Evolutionary conservation across 1,140 invertebrate genomes (phyloP).

Genomic region (Heliconius hermathena): DNA sequence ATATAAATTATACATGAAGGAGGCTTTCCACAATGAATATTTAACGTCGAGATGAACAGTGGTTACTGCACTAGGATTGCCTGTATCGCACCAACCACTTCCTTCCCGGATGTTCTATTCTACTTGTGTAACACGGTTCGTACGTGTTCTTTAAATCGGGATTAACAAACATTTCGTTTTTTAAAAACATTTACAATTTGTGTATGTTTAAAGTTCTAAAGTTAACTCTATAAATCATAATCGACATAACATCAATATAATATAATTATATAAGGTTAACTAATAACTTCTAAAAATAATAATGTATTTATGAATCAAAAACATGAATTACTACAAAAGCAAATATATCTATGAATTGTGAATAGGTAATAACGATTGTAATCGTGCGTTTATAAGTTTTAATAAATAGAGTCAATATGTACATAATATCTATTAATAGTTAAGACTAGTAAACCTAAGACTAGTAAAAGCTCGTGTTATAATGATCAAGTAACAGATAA

Average conservation of each 20-base stretch:
- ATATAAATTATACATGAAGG: not conserved
- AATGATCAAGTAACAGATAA: not conserved
- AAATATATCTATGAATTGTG: no score
- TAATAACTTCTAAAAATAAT: no score
- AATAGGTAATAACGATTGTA: no score
- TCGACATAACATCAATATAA: no score
- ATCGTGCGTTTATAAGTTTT: no score
- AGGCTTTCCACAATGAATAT: not conserved
- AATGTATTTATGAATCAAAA: no score
- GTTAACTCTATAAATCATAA: no score
- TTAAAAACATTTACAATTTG: not conserved
- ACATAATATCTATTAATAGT: no score
- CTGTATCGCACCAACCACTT: not conserved
- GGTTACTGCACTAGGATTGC: not conserved
- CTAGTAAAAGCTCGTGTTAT: not conserved
- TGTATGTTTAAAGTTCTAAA: not conserved
- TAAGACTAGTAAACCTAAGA: no score
- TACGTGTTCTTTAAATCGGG: not conserved
- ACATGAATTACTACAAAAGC: no score
- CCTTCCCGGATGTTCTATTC: slow-evolving; percentile 10
- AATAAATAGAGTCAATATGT: no score
- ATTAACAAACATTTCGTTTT: not conserved
- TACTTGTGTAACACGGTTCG: not conserved
- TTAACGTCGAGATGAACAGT: slow-evolving; percentile 3
- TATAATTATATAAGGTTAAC: not conserved